These are phyloP conservation scores for Microplitis deprimator DNA, from an alignment of 2,888 invertebrate genomes.

Conservation along the genomic window DNA sequence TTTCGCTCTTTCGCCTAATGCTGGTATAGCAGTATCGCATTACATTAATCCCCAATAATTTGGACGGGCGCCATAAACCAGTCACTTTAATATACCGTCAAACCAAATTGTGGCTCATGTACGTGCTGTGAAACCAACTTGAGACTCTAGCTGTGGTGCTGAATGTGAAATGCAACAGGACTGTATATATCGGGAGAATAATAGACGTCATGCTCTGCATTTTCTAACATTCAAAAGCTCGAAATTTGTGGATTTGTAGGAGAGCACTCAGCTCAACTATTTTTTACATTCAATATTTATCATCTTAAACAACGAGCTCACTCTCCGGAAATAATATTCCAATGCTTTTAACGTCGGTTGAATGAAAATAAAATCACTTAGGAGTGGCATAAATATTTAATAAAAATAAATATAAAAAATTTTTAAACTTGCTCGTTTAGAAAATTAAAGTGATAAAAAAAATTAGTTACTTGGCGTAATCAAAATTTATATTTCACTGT, in stretches of 20 bases:
- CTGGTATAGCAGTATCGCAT: not conserved
- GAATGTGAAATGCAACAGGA: conserved; percentile 62
- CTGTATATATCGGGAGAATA: conserved; percentile 53
- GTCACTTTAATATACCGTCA: conserved; percentile 43
- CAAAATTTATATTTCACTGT: not conserved
- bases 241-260: conserved; percentile 18
- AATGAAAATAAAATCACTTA: not conserved
- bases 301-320: not conserved
- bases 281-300: not conserved
- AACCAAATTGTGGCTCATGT: conserved; percentile 45
- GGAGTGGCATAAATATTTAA: not conserved
- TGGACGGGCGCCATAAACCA: conserved; percentile 20
- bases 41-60: conserved; percentile 4
- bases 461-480: not conserved
- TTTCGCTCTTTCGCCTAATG: not conserved
- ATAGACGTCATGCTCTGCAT: conserved; percentile 46
- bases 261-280: not conserved
- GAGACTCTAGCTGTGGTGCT: conserved; percentile 41
- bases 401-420: not conserved
- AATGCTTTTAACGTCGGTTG: not conserved
- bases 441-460: conserved; percentile 2
- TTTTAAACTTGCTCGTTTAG: not conserved
- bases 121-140: conserved; percentile 50
- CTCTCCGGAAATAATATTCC: not conserved
- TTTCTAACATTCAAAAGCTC: conserved; percentile 18